Evolutionary conservation across 2,797 vertebrate genomes (phyloP).

Genomic region (Choloepus didactylus): DNA sequence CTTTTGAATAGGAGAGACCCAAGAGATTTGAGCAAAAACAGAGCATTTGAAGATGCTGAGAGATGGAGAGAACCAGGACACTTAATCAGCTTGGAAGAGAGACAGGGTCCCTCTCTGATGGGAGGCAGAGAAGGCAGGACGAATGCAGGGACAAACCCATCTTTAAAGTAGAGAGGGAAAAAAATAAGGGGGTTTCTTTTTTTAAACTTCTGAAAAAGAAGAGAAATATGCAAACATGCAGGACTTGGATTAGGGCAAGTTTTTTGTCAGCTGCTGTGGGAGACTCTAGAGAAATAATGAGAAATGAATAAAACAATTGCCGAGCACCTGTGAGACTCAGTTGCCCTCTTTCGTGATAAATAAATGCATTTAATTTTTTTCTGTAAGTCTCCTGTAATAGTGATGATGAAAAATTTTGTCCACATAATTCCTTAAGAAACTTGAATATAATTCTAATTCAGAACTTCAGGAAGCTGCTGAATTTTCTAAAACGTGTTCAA

Average conservation of each 20-base stretch:
- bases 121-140: background rate
- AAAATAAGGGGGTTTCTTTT: background rate
- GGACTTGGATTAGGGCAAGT: background rate
- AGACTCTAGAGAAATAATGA: background rate
- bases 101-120: background rate
- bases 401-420: background rate
- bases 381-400: background rate
- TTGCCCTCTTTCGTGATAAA: background rate
- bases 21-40: background rate
- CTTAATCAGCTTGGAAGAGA: background rate
- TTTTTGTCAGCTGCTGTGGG: constrained; percentile 6
- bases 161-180: background rate
- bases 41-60: background rate
- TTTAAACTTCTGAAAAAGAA: background rate
- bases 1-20: background rate
- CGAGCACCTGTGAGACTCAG: background rate
- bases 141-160: background rate
- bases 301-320: background rate
- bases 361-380: constrained; percentile 8
- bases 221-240: background rate
- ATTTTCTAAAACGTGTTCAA: background rate
- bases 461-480: background rate
- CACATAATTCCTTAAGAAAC: constrained; percentile 46
- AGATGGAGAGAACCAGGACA: background rate
- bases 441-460: constrained; percentile 38